Conservation (phyloP, 2,888 invertebrate species). For the Ischnura elegans region DNA sequence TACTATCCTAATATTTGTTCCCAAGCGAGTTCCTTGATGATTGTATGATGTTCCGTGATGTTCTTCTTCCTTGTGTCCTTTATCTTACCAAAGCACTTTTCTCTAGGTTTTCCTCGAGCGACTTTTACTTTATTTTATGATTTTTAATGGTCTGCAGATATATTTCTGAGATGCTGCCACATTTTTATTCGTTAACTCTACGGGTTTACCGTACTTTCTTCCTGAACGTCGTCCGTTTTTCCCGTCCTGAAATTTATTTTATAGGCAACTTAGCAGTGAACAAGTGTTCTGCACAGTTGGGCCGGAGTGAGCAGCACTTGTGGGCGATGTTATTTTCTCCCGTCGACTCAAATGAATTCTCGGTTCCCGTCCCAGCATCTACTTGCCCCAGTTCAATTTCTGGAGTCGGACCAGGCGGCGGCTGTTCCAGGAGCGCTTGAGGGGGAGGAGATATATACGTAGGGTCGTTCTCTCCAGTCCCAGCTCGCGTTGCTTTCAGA, state of each 20-base stretch:
- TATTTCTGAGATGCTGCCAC: too few relatives aligned
- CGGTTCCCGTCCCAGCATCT: neutral
- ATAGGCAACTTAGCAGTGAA: neutral
- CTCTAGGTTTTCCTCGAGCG: too few relatives aligned
- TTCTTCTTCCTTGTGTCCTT: too few relatives aligned
- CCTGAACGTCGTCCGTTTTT: too few relatives aligned
- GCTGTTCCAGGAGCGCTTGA: neutral
- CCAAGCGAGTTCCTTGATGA: too few relatives aligned
- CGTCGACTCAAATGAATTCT: neutral
- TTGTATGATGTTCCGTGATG: too few relatives aligned
- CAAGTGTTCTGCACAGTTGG: neutral
- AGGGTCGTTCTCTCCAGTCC: neutral
- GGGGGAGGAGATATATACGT: neutral
- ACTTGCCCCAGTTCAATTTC: neutral
- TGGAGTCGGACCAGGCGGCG: neutral
- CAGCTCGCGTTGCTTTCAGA: neutral
- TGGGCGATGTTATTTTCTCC: neutral
- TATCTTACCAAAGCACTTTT: too few relatives aligned
- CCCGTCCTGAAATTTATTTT: neutral
- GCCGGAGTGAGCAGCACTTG: neutral
- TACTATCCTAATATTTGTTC: too few relatives aligned
- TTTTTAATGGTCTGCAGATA: too few relatives aligned
- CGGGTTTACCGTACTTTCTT: too few relatives aligned
- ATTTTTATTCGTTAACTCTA: too few relatives aligned
- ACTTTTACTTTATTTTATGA: too few relatives aligned